Evolutionary conservation across 1,140 invertebrate genomes (phyloP).

Genomic region (Penaeus vannamei): DNA sequence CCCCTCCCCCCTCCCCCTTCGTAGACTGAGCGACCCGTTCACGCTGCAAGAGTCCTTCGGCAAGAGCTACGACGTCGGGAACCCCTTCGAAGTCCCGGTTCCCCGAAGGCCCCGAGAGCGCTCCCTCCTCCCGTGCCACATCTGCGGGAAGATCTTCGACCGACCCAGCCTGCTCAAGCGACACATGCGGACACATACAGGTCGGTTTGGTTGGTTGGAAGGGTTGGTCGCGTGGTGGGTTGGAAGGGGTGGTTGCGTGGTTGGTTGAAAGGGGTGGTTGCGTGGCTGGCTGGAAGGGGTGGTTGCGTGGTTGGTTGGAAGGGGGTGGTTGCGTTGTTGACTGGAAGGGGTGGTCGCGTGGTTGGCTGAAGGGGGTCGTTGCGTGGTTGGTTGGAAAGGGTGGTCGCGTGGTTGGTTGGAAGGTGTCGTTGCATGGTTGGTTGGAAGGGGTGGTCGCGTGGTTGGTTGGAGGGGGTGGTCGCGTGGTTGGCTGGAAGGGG

Average conservation of each 20-base stretch:
- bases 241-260: neutral
- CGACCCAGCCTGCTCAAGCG: constrained; percentile 66
- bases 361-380: no score
- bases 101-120: constrained; percentile 46
- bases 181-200: constrained; percentile 69
- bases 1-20: neutral
- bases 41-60: neutral
- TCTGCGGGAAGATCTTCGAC: constrained; percentile 76
- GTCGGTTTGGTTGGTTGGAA: constrained; percentile 69
- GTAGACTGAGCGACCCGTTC: constrained; percentile 22
- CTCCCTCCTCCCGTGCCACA: constrained; percentile 70
- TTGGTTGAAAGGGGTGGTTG: no score
- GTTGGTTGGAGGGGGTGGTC: no score
- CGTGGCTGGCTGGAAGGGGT: no score
- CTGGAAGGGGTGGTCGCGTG: no score
- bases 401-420: no score
- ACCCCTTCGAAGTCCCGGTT: neutral
- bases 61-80: neutral
- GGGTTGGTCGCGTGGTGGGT: neutral
- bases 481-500: no score
- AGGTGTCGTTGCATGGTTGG: no score
- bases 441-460: no score
- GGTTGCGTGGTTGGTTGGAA: no score
- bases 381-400: no score
- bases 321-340: no score